These are phyloP conservation scores for Sebastolobus altivelis DNA, from an alignment of 2,797 vertebrate species.

Conservation along the genomic window DNA sequence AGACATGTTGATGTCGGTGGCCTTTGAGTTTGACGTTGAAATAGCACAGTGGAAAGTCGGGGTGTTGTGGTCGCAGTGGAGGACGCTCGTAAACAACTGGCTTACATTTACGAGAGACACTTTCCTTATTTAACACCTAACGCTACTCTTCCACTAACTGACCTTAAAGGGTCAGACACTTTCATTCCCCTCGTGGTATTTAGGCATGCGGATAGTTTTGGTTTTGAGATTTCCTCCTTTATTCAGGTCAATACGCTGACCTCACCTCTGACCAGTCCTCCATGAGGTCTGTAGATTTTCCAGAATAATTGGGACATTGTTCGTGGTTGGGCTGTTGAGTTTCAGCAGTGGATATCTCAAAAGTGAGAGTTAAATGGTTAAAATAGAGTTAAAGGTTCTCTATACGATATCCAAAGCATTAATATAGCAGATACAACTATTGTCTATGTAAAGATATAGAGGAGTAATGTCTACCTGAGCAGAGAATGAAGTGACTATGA, in stretches of 20 bases:
- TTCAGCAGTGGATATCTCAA: background rate
- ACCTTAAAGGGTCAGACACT: background rate
- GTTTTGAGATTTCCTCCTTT: background rate
- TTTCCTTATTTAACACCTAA: background rate
- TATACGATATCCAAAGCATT: no score
- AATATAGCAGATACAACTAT: no score
- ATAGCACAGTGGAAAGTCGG: slow-evolving; percentile 43
- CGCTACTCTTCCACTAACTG: background rate
- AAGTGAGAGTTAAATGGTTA: background rate
- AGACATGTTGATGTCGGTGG: background rate
- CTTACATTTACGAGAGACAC: background rate
- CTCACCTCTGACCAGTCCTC: background rate
- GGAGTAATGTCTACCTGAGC: no score
- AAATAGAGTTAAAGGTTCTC: background rate
- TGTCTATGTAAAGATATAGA: no score
- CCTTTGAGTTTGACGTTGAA: slow-evolving; percentile 22
- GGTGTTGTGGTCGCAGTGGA: slow-evolving; percentile 15
- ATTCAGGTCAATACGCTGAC: background rate
- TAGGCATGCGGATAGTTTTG: background rate
- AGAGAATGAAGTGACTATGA: no score
- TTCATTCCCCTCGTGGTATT: background rate
- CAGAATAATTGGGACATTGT: background rate
- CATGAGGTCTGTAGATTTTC: background rate
- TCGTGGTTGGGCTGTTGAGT: no score
- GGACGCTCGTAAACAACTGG: slow-evolving; percentile 4